A percentile compares a stretch with the other conserved stretches of the same genome.
Evolutionary conservation across 2,797 vertebrate species (phyloP).

Genomic region (Carcharodon carcharias): DNA sequence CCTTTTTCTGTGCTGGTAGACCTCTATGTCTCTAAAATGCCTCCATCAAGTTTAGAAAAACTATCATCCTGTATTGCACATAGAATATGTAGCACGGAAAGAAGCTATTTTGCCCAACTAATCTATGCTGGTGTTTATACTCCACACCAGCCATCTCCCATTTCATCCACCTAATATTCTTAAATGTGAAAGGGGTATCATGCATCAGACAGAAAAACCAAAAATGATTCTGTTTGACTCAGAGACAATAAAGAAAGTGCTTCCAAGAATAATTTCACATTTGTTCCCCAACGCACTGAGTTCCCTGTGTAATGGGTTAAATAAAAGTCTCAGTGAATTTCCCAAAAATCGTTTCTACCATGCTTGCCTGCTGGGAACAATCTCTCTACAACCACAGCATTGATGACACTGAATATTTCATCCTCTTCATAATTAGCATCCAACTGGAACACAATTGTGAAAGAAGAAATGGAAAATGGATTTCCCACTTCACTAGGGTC

Average conservation of each 20-base stretch:
- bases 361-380: slow-evolving; percentile 44
- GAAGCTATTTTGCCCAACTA: too few relatives aligned
- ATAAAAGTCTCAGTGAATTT: not conserved
- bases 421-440: slow-evolving; percentile 57
- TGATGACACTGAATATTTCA: slow-evolving; percentile 54
- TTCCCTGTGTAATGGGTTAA: not conserved
- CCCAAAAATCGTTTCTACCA: not conserved
- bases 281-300: not conserved
- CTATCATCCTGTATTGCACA: too few relatives aligned
- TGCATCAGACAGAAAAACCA: not conserved
- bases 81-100: too few relatives aligned
- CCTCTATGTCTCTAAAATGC: too few relatives aligned
- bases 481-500: not conserved
- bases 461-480: not conserved
- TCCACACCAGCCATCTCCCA: not conserved
- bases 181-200: not conserved
- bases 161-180: not conserved
- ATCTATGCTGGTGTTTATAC: too few relatives aligned
- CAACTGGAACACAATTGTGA: slow-evolving; percentile 45
- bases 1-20: too few relatives aligned
- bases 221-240: not conserved
- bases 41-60: too few relatives aligned
- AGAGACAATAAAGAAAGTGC: not conserved
- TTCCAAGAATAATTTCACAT: not conserved
- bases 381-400: slow-evolving; percentile 48